phyloP scores from a whole-genome alignment of 1,140 invertebrate species.

The Oppia nitens region DNA sequence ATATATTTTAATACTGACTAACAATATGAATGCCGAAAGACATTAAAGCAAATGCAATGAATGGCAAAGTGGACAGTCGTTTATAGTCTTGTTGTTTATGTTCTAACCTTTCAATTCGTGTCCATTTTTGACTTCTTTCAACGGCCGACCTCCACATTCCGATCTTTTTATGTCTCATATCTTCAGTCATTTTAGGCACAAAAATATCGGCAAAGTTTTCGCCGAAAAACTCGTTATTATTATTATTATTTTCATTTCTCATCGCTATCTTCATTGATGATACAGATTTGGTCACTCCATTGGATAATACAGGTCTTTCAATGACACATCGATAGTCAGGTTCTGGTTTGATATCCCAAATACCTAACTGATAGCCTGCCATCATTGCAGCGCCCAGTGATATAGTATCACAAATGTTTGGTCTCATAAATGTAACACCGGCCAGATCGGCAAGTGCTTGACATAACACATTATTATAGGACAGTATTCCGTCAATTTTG shows the following conservation, averaged over 20 bases:
- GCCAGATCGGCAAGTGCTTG: slow-evolving; percentile 82
- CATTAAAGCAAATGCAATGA: slow-evolving; percentile 10
- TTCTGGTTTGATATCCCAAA: slow-evolving; percentile 30
- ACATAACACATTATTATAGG: slow-evolving; percentile 72
- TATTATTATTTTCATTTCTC: neutral
- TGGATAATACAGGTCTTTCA: neutral
- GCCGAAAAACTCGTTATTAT: neutral
- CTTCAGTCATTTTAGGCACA: neutral
- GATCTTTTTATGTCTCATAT: neutral
- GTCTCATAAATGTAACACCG: slow-evolving; percentile 64
- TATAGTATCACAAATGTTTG: slow-evolving; percentile 70
- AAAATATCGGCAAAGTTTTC: neutral
- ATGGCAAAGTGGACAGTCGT: slow-evolving; percentile 11
- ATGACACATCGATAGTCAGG: neutral
- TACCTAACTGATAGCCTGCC: slow-evolving; percentile 60
- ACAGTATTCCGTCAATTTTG: slow-evolving; percentile 76
- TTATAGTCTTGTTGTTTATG: slow-evolving; percentile 9
- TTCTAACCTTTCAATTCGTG: slow-evolving; percentile 3
- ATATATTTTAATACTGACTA: too few species aligned
- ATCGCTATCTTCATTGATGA: neutral
- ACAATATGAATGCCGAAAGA: slow-evolving; percentile 14
- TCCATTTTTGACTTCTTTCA: slow-evolving; percentile 9
- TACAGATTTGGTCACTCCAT: neutral
- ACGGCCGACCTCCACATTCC: slow-evolving; percentile 8
- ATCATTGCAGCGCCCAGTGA: slow-evolving; percentile 76